Evolutionary conservation across 2,113 vertebrate species (phyloP), one percentile per base, ranked within the genome.

Genomic region (Solea senegalensis): DNA sequence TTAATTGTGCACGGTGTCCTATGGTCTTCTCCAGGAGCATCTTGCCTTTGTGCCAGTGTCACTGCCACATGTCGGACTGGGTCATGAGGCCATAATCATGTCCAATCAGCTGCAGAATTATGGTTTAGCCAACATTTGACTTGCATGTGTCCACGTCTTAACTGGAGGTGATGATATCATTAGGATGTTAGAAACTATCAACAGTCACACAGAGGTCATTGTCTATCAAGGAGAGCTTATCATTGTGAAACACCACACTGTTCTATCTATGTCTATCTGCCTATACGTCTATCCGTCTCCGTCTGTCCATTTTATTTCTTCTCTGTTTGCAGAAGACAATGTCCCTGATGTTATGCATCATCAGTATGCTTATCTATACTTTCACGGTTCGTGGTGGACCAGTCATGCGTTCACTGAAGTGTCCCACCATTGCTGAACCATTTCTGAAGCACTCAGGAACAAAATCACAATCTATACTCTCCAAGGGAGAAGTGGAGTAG

Each of bases 401-500:
- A 70, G 75, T 87, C 83, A 85, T 84, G 78, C 82, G 82, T 88
- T 86, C 63, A 68, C 86, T 84, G 86, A 93, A 93, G 91, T 92
- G 89, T 90, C 14, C 8, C 92, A 91, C 75, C 87, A 74, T 49
- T 34, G 60, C 75, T 83, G 78, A 91, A 91, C 76, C 80, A 86
- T 87, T 83, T 76, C 74, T 84, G 73, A 89, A 81, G 83, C 86
- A 87, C 87, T 90, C 90, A 90, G 90, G 91, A 91, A 88, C 80
- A 53, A 69, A 78, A 67, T 63, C 64, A 76, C 69, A 78, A 74
- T 69, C 63, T 66, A 48, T 67, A 72, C 79, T 88, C 81, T 82
- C 60, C 44, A 14, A 64, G 34, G 76, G 76, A 82, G 67, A 72
- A 70, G 82, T 69, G 65, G 67, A 64, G 41, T 72, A 61, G 65